phyloP scores from a whole-genome alignment of 2,888 invertebrate species.

The Drosophila fungiperda region DNA sequence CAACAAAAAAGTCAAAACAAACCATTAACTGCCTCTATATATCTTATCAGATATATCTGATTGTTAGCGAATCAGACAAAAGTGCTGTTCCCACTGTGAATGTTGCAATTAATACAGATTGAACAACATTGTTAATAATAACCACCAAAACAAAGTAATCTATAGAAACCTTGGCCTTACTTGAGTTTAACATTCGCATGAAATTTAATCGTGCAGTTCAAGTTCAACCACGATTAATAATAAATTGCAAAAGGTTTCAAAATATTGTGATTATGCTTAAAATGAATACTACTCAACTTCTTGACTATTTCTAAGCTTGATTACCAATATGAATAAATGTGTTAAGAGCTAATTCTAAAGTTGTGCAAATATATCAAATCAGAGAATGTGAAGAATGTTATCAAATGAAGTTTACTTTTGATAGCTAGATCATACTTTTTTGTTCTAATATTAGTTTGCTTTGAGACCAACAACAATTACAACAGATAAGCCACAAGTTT shows the following conservation, averaged over 20 bases:
- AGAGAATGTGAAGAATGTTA: conserved; percentile 2
- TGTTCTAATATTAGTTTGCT: conserved; percentile 1
- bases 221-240: conserved; percentile 45
- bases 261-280: not conserved
- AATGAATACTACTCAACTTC: not conserved
- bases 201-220: conserved; percentile 58
- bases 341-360: not conserved
- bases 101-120: conserved; percentile 6
- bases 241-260: not conserved
- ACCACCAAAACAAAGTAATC: conserved; percentile 10
- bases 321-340: not conserved
- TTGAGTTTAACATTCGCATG: conserved; percentile 20
- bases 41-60: not conserved
- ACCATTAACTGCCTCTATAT: not conserved
- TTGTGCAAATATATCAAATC: not conserved
- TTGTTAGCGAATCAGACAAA: not conserved
- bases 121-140: not conserved
- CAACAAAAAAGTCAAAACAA: not conserved
- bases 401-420: conserved; percentile 4
- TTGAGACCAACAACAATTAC: not conserved
- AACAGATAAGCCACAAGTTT: conserved; percentile 19
- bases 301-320: not conserved
- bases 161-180: conserved; percentile 23
- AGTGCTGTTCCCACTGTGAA: not conserved
- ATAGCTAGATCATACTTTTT: not conserved